Evolutionary conservation across 2,113 vertebrate genomes (phyloP), one percentile per base, ranked within the genome.

Genomic region (Sylvia atricapilla): DNA sequence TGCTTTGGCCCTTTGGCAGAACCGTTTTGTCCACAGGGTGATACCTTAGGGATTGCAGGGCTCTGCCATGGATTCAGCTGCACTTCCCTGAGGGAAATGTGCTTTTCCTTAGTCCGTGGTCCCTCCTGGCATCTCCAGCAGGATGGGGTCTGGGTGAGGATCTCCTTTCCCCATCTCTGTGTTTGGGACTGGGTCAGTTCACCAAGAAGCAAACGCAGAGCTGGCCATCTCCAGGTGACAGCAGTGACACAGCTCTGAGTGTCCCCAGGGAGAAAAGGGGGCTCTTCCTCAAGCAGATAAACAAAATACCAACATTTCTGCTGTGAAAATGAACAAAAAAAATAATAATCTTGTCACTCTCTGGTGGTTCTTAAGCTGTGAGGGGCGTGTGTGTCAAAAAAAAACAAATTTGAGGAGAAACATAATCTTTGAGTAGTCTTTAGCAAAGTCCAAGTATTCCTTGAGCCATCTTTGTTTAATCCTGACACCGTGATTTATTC

Each of bases 391-490:
- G 37, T 18, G 55, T 11, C 53, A 33, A 50, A 67, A 50, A 67
- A 47, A 76, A 95, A 28, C 39, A 67, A 82, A 27, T 18, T 10
- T 14, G 49, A 23, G 70, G 49, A 33, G 53, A 69, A 91, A 53
- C 13, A 20, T 1, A 4, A 31, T 14, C 59, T 28, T 28, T 8
- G 19, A 66, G 46, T 4, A 30, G n/a, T 15, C 18, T 27, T 49
- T 4, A 66, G 78, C 50, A 55, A 77, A 77, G 50, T 41, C 79
- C 8, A 76, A 86, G 55, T 33, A 43, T 74, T 84, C 33, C 87
- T 91, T 35, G 80, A 77, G 76, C 68, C 15, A 56, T 46, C 94
- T 94, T 94, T 94, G 88, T 95, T 96, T 72, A 70, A 70, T 59
- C 55, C 35, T 28, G 22, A 35, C 68, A 3, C 49, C 3, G 37